Evolutionary conservation across 2,888 invertebrate species (phyloP), one percentile per base, ranked within the genome.

Genomic region (Coleophora deauratella): DNA sequence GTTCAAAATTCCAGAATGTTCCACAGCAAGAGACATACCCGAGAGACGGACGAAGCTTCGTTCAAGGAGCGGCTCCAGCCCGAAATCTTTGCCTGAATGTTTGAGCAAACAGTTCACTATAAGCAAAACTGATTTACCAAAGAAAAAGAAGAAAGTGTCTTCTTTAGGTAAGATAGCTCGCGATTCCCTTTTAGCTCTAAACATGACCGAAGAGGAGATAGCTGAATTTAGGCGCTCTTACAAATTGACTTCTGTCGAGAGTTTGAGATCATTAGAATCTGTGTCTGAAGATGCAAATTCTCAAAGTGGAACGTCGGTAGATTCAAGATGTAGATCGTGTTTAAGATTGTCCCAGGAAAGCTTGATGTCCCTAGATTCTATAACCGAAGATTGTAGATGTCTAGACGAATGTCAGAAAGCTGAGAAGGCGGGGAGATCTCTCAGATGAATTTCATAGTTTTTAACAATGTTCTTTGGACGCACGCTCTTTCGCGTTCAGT

Each of bases 121-220:
- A 7, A 35, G 66, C 0, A 82, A 79, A 61, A 66, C 81, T 61
- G 78, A 78, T 1, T 57, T 69, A 0, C 57, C 73, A 10, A 82
- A 74, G 43, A 82, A 80, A 52, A 84, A 78, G 53, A 80, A 79
- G 43, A 84, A 75, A 10, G 75, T 82, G 0, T 80, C 78, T 0
- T 81, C 81, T 9, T 39, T 86, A 3, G 86, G 86, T 0, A 86
- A 84, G 54, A 82, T 85, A 52, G 86, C 86, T 7, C 62, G 74
- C 28, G 86, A 86, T 49, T 86, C 86, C 0, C 52, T 86, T 0
- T 49, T 86, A 12, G 86, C 86, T 0, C 46, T 86, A 6, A 86
- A 86, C 46, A 82, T 85, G 79, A 77, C 72, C 9, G 85, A 85
- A 2, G 86, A 86, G 2, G 86, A 86, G 10, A 80, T 85, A 1